These are phyloP conservation scores for Bradysia coprophila DNA, from an alignment of 1,140 invertebrate species.

Conservation along the genomic window DNA sequence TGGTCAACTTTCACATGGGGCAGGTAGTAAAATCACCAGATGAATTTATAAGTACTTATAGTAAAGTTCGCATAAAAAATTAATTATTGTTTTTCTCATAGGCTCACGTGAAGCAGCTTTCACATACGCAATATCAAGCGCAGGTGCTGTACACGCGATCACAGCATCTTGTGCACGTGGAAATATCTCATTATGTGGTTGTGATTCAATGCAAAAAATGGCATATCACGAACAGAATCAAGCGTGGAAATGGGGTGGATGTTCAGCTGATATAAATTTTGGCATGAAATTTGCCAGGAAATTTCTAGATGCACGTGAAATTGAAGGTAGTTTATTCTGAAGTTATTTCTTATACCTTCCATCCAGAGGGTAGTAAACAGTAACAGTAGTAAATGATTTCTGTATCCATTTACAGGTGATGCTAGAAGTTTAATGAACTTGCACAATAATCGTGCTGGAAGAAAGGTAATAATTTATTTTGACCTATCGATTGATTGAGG, in stretches of 20 bases:
- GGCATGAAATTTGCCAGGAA: conserved; percentile 58
- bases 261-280: conserved; percentile 59
- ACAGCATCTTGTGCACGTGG: conserved; percentile 78
- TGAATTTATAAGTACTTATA: too few relatives aligned
- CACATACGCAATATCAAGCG: conserved; percentile 77
- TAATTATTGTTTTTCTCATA: conserved; percentile 20
- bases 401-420: too few relatives aligned
- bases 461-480: conserved; percentile 44
- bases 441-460: conserved; percentile 88
- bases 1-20: too few relatives aligned
- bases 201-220: conserved; percentile 31
- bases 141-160: conserved; percentile 78
- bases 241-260: conserved; percentile 76
- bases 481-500: neutral
- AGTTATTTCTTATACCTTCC: too few relatives aligned
- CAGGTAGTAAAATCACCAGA: neutral
- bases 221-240: conserved; percentile 6
- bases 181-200: conserved; percentile 74
- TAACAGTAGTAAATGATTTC: too few relatives aligned
- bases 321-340: too few relatives aligned
- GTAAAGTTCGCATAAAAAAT: too few relatives aligned
- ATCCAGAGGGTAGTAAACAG: too few relatives aligned
- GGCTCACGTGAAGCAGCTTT: conserved; percentile 82
- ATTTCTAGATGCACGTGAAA: conserved; percentile 68
- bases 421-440: conserved; percentile 86